Evolutionary conservation across 2,888 invertebrate species (phyloP).

Genomic region (Pollenia angustigena): DNA sequence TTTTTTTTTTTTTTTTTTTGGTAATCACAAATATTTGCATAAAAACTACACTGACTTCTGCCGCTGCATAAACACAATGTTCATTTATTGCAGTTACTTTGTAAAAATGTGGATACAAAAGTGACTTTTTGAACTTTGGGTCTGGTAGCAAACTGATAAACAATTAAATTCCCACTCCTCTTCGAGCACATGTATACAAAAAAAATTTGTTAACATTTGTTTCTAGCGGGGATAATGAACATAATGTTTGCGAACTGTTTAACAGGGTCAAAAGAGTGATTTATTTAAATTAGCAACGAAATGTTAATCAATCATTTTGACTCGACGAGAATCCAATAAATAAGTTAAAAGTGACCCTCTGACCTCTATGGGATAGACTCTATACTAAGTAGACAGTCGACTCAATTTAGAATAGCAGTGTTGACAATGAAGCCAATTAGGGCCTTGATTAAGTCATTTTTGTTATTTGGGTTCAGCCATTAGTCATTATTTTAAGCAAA

Average conservation of each 20-base stretch:
- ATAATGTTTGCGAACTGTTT: background rate
- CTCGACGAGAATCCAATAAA: too few relatives aligned
- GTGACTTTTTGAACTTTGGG: background rate
- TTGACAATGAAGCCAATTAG: too few relatives aligned
- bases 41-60: background rate
- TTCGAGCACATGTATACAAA: background rate
- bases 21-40: constrained; percentile 55
- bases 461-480: too few relatives aligned
- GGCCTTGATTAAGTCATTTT: too few relatives aligned
- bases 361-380: too few relatives aligned
- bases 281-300: background rate
- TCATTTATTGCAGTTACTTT: constrained; percentile 28
- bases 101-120: background rate
- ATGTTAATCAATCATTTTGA: background rate
- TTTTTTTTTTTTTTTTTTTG: background rate
- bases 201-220: background rate
- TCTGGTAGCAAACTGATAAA: constrained; percentile 17
- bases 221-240: background rate
- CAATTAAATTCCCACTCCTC: background rate
- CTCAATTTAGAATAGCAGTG: too few relatives aligned
- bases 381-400: too few relatives aligned
- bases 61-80: constrained; percentile 7
- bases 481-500: too few relatives aligned
- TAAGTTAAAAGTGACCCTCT: too few relatives aligned
- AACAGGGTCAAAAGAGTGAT: background rate